Percentiles rank a stretch among this genome's conserved stretches.
These are phyloP conservation scores for Cenopis cana DNA, from an alignment of 2,888 invertebrate genomes.

Conservation along the genomic window DNA sequence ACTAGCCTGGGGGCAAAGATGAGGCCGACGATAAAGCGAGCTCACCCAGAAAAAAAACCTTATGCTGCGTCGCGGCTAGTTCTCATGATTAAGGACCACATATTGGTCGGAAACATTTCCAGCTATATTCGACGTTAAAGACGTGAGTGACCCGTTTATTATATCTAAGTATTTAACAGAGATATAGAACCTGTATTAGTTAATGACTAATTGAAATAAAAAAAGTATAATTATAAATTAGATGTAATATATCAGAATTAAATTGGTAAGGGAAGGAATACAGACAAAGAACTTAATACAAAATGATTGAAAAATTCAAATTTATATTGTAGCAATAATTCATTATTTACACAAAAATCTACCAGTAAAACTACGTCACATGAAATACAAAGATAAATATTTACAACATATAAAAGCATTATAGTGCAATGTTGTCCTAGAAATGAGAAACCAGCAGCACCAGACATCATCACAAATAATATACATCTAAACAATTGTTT, in stretches of 20 bases:
- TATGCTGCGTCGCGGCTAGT: too few species aligned
- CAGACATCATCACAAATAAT: background rate
- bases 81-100: too few species aligned
- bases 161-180: too few species aligned
- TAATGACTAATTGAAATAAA: background rate
- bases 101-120: too few species aligned
- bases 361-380: constrained; percentile 6
- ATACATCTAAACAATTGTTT: too few species aligned
- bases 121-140: too few species aligned
- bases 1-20: too few species aligned
- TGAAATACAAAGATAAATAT: background rate
- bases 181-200: background rate
- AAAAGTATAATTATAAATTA: background rate
- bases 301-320: constrained; percentile 4
- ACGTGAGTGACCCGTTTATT: too few species aligned
- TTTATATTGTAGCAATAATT: constrained; percentile 11
- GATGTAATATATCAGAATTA: background rate
- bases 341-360: constrained; percentile 24
- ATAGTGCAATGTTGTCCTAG: constrained; percentile 3
- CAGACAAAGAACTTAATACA: background rate
- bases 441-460: background rate
- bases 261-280: background rate
- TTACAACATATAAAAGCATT: background rate
- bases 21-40: too few species aligned
- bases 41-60: too few species aligned